A percentile compares a stretch with the other conserved stretches of the same genome.
Conservation (phyloP, 35 echinoderm and acorn worm genomes). For the Apostichopus parvimensis region DNA sequence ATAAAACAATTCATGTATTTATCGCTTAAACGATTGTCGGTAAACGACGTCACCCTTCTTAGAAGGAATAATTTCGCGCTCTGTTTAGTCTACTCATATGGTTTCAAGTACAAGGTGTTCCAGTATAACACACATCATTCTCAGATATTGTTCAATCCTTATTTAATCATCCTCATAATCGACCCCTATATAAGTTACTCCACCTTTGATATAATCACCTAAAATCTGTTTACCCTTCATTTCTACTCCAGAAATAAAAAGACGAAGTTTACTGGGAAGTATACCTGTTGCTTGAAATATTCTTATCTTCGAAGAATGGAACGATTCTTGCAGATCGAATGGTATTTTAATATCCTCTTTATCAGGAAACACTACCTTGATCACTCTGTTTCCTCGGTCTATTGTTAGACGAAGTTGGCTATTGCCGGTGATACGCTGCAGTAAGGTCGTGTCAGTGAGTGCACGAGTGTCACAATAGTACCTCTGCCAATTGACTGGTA, state of each 20-base stretch:
- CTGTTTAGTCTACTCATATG: no score
- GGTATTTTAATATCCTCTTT: conserved; percentile 13
- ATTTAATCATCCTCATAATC: background rate
- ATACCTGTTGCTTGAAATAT: conserved; percentile 35
- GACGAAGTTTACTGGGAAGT: conserved; percentile 24
- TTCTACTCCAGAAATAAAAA: conserved; percentile 5
- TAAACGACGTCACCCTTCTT: no score
- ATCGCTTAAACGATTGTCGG: no score
- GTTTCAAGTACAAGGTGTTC: no score
- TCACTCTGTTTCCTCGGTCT: background rate
- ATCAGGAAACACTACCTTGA: conserved; percentile 4
- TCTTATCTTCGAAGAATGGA: conserved; percentile 31
- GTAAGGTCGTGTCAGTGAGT: conserved; percentile 13
- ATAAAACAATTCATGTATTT: no score
- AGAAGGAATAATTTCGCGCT: no score
- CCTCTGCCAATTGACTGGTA: conserved; percentile 34
- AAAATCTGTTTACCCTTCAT: background rate
- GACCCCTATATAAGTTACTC: conserved; percentile 11
- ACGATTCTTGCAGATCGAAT: conserved; percentile 17
- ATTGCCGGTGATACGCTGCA: conserved; percentile 4
- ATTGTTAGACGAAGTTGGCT: conserved; percentile 16
- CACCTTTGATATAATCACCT: background rate
- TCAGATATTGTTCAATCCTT: no score
- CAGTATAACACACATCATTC: no score
- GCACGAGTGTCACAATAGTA: conserved; percentile 35